Evolutionary conservation across 2,888 invertebrate species (phyloP).

Genomic region (Ferdinandea cuprea): DNA sequence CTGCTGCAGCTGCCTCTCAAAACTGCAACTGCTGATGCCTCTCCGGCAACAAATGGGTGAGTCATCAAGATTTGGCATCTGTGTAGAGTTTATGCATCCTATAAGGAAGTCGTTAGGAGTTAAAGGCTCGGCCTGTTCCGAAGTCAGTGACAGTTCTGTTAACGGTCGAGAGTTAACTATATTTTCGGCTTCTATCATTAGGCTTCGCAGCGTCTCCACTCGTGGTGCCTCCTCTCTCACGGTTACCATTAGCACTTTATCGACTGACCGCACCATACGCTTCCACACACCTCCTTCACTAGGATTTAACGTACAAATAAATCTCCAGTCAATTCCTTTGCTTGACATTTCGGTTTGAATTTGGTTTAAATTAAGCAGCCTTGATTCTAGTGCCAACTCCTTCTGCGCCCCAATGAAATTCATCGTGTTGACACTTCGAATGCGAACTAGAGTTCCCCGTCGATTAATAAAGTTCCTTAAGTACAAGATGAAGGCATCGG

Average conservation of each 20-base stretch:
- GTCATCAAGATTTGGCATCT: too few species aligned
- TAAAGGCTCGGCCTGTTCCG: conserved; percentile 33
- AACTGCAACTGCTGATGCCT: too few species aligned
- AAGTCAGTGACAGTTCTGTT: conserved; percentile 27
- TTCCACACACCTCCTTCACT: conserved; percentile 54
- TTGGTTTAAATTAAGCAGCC: not conserved
- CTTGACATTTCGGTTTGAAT: too few species aligned
- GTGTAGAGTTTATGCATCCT: conserved; percentile 23
- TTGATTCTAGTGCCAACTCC: not conserved
- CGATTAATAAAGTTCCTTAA: conserved; percentile 71
- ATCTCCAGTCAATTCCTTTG: conserved; percentile 12
- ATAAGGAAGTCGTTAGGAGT: conserved; percentile 60
- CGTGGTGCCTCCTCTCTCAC: too few species aligned
- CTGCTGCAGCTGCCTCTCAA: too few species aligned
- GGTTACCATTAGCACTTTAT: conserved; percentile 43
- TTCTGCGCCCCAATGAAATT: conserved; percentile 34
- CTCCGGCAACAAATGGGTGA: conserved; percentile 6
- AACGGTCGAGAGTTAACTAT: too few species aligned
- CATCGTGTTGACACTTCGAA: conserved; percentile 56
- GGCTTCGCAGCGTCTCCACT: conserved; percentile 61
- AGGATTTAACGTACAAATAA: conserved; percentile 27
- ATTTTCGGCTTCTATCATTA: conserved; percentile 52
- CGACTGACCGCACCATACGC: conserved; percentile 57
- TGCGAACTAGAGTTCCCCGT: conserved; percentile 41
- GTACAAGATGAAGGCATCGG: conserved; percentile 64